Conservation (phyloP, 1,140 invertebrate genomes). For the Listronotus oregonensis region DNA sequence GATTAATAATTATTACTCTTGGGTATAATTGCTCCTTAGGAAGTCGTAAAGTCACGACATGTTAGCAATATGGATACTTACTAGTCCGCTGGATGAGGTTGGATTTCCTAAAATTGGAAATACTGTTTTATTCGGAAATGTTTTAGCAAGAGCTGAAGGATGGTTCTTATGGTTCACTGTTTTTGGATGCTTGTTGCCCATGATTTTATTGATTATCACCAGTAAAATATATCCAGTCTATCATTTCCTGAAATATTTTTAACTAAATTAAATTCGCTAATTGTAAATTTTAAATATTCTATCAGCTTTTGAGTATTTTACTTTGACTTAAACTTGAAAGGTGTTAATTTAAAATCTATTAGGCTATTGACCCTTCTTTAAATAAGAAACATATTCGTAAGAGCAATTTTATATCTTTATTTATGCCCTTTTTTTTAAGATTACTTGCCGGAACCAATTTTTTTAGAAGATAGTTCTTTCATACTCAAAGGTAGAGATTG, state of each 20-base stretch:
- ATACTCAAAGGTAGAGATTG: too few species aligned
- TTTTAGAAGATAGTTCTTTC: too few species aligned
- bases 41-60: too few species aligned
- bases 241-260: conserved; percentile 57
- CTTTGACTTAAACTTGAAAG: neutral
- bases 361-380: too few species aligned
- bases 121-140: conserved; percentile 69
- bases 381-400: too few species aligned
- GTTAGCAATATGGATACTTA: conserved; percentile 55
- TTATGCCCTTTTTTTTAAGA: too few species aligned
- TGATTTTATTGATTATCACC: conserved; percentile 82
- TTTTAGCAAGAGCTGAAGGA: conserved; percentile 64
- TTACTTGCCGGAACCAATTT: too few species aligned
- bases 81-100: conserved; percentile 84
- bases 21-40: too few species aligned
- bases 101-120: conserved; percentile 84
- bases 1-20: too few species aligned
- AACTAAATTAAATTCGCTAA: neutral
- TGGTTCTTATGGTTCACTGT: conserved; percentile 65
- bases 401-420: too few species aligned
- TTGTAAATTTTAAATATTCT: neutral
- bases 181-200: conserved; percentile 78
- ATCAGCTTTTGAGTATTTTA: neutral
- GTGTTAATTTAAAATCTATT: too few species aligned
- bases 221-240: conserved; percentile 81